Base-by-base conservation (phyloP, 2,113 vertebrate genomes). In the Hippocampus comes region DNA sequence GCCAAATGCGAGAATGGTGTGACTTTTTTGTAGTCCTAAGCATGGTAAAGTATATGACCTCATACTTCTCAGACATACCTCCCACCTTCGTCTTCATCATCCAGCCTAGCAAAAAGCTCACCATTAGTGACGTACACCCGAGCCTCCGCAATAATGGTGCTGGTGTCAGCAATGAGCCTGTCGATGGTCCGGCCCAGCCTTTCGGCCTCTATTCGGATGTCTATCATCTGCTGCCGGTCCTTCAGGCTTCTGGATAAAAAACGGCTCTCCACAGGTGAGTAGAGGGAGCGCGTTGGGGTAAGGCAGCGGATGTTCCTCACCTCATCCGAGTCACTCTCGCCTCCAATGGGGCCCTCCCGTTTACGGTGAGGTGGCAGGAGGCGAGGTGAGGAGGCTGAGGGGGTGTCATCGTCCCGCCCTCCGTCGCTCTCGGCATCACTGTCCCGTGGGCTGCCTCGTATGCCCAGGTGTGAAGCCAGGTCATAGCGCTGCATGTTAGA, bases 401-500 rank as follows among this genome's bases (percentile, higher is more conserved):
- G 87, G 4, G 83, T 76, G 12, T 98, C 97, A 0, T 98, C 97
- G 2, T 98, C 97, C 0, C 95, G 94, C 1, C 96, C 97, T 0
- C 95, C 93, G 0, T 98, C 96, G 0, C 97, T 99, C 77, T 98
- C 96, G 0, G 96, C 96, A 9, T 99, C 97, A 0, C 96, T 99
- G 87, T 99, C 97, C 2, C 96, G 92, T 0, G 97, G 96, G 83
- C 97, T 98, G 84, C 92, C 89, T 1, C 96, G 94, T 89, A 98
- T 96, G 10, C 96, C 96, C 23, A 99, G 90, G 41, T 98, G 97
- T 38, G 97, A 98, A n/a, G 96, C 97, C 87, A 99, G 83, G 90
- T 99, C 97, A 0, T 98, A 98, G 86, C 97, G 96, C 83, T 99
- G 97, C 97, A 99, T 98, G 92, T 99, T 99, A 86, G 97, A 98